These are phyloP conservation scores for Cerceris ruficornis DNA, from an alignment of 2,888 invertebrate genomes.

Conservation along the genomic window DNA sequence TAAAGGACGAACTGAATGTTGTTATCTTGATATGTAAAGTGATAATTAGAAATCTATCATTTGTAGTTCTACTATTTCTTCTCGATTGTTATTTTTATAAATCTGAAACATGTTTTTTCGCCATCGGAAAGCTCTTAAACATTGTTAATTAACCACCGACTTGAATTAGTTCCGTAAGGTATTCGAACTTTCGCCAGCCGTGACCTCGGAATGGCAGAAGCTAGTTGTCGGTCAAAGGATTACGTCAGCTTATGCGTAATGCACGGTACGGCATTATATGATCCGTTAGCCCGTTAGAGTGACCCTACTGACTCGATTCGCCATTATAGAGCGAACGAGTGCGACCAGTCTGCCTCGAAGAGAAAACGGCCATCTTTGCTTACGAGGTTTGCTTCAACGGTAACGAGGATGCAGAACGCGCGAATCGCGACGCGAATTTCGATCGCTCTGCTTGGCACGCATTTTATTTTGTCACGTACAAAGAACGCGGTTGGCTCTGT, in stretches of 20 bases:
- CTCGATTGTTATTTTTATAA: too few species aligned
- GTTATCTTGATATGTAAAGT: too few species aligned
- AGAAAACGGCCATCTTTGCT: constrained; percentile 36
- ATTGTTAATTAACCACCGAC: not conserved
- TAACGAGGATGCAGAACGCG: not conserved
- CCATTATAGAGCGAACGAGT: constrained; percentile 46
- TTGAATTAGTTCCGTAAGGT: constrained; percentile 21
- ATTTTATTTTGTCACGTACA: too few species aligned
- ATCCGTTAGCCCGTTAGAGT: constrained; percentile 63
- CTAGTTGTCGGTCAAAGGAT: constrained; percentile 53
- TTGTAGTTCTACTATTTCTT: too few species aligned
- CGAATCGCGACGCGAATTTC: not conserved
- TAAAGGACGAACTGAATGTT: too few species aligned
- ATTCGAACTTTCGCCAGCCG: constrained; percentile 59
- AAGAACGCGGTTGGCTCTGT: too few species aligned
- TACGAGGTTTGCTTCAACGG: constrained; percentile 1
- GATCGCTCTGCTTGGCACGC: too few species aligned
- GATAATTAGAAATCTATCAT: too few species aligned
- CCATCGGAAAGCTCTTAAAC: not conserved
- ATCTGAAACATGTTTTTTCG: not conserved
- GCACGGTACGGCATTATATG: constrained; percentile 53
- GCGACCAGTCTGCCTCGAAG: constrained; percentile 37
- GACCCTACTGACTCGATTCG: constrained; percentile 67
- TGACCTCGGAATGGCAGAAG: constrained; percentile 53
- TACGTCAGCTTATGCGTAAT: constrained; percentile 64